Evolutionary conservation across 2,888 invertebrate species (phyloP), one percentile per base, ranked within the genome.

Genomic region (Chymomyza procnemis): DNA sequence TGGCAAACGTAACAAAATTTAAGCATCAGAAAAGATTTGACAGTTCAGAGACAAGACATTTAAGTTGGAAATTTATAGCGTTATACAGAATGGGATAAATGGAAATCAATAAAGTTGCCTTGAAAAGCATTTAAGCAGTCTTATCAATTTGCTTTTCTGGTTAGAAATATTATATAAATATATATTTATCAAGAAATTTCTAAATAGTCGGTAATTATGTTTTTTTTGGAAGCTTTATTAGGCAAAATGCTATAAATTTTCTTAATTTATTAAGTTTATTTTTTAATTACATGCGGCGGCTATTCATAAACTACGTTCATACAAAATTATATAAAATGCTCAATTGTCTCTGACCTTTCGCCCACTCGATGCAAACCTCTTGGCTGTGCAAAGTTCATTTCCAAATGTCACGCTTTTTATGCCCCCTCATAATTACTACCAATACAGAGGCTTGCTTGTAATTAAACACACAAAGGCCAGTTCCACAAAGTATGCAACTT

Each of bases 381-480:
- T 19, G 61, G 8, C 55, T 21, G 64, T 12, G n/a, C 65, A 55
- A 77, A 70, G 66, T 80, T 48, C 71, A 54, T 19, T 19, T 47
- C 21, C n/a, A 22, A 61, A 54, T 66, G 54, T 41, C 21, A 61
- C 52, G 16, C 48, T 76, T 69, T 12, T 41, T 79, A 85, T 79
- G 63, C 41, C 26, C 4, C 26, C 54, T 62, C 47, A 64, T 79
- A 75, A 81, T 75, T 61, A 69, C 64, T 60, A 64, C 56, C 48
- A 61, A 75, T 85, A 79, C 80, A 70, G 78, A 22, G 69, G 80
- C 70, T 71, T 70, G 56, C 66, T 58, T 46, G 70, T 78, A 73
- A 79, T 77, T 72, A 73, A 71, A 54, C 58, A 66, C 34, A 72
- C 57, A 64, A 61, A 68, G 56, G 63, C 22, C 48, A 56, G 46